phyloP scores from a whole-genome alignment of 2,888 invertebrate species.

The Scaptomyza parva region DNA sequence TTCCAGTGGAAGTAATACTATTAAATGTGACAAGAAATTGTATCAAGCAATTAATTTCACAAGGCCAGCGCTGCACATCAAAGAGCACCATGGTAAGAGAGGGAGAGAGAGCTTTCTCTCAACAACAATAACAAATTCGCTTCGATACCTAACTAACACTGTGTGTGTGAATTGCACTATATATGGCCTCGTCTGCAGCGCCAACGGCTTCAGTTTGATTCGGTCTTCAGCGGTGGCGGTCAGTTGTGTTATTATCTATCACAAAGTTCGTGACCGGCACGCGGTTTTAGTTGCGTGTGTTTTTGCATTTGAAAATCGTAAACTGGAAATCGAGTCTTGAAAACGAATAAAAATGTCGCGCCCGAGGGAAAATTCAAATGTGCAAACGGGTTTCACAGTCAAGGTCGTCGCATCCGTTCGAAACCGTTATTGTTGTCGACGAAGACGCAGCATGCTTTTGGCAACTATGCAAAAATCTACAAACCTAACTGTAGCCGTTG shows the following conservation, averaged over 20 bases:
- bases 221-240: constrained; percentile 24
- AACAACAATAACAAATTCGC: constrained; percentile 16
- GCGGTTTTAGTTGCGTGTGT: neutral
- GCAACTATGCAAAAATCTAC: constrained; percentile 39
- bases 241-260: constrained; percentile 10
- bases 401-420: constrained; percentile 76
- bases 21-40: neutral
- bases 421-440: constrained; percentile 10
- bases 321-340: constrained; percentile 49
- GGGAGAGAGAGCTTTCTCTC: constrained; percentile 55
- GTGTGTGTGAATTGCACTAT: constrained; percentile 28
- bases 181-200: constrained; percentile 56
- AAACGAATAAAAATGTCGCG: constrained; percentile 53
- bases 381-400: constrained; percentile 77
- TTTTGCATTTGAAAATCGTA: constrained; percentile 21
- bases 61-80: neutral
- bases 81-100: neutral
- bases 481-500: neutral
- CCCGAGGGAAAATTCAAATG: constrained; percentile 69
- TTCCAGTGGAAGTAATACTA: neutral
- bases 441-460: constrained; percentile 29
- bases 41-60: constrained; percentile 7
- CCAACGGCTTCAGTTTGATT: constrained; percentile 61
- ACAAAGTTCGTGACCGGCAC: constrained; percentile 1
- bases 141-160: neutral